Evolutionary conservation across 2,797 vertebrate species (phyloP).

Genomic region (Gorsachius magnificus): DNA sequence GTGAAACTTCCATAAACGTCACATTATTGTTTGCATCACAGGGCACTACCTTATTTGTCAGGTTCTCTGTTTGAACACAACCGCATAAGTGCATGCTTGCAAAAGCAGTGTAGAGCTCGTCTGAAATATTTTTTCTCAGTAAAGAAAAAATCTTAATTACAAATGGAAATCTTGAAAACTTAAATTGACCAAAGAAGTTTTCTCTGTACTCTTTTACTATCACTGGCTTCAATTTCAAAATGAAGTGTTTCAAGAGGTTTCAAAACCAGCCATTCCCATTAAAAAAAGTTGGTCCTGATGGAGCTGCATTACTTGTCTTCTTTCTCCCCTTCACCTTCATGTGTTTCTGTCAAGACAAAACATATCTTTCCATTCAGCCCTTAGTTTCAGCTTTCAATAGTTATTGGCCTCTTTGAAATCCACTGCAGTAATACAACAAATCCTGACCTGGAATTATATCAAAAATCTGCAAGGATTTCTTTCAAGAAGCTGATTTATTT

Average conservation of each 20-base stretch:
- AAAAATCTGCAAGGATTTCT: neutral
- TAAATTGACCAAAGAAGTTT: neutral
- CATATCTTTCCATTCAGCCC: neutral
- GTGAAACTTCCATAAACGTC: neutral
- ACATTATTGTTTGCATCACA: neutral
- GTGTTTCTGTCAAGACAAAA: neutral
- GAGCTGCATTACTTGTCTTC: neutral
- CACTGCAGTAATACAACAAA: neutral
- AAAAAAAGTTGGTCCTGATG: neutral
- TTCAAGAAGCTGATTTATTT: neutral
- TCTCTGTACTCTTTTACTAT: neutral
- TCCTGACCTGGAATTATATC: neutral
- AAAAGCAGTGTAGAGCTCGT: neutral
- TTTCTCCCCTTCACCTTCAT: accelerated
- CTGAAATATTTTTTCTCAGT: neutral
- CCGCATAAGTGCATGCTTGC: neutral
- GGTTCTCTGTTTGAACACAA: neutral
- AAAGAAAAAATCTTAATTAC: neutral
- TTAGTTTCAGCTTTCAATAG: neutral
- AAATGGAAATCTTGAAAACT: neutral
- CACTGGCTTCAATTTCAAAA: neutral
- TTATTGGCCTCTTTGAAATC: neutral
- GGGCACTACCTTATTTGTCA: neutral
- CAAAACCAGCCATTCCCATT: neutral
- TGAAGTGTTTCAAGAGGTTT: neutral